Percentiles rank a stretch among this genome's conserved stretches.
Evolutionary conservation across 2,797 vertebrate species (phyloP).

Genomic region (Oreochromis mossambicus): DNA sequence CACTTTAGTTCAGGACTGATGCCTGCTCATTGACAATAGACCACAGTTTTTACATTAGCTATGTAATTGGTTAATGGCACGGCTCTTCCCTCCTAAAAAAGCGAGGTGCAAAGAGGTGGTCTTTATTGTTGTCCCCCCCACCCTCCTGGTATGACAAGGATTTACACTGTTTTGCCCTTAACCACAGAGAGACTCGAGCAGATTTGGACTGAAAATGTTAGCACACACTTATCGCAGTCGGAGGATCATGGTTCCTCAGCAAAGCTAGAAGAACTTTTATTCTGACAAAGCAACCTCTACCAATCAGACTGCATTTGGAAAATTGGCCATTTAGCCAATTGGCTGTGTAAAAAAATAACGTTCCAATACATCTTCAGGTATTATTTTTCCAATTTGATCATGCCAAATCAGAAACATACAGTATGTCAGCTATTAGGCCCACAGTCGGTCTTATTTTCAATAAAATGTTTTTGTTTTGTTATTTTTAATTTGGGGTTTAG

Average conservation of each 20-base stretch:
- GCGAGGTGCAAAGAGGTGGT: slow-evolving; percentile 38
- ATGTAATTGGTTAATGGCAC: slow-evolving; percentile 58
- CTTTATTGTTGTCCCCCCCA: not conserved
- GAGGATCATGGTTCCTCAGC: slow-evolving; percentile 47
- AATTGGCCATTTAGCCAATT: slow-evolving; percentile 18
- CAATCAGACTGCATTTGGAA: not conserved
- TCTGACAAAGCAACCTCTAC: slow-evolving; percentile 33
- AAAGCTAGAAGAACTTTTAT: slow-evolving; percentile 40
- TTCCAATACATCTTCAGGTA: slow-evolving; percentile 45
- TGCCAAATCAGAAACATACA: slow-evolving; percentile 44
- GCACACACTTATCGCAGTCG: slow-evolving; percentile 65
- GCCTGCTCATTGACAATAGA: slow-evolving; percentile 54
- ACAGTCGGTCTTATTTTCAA: slow-evolving; percentile 10
- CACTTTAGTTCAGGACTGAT: slow-evolving; percentile 79
- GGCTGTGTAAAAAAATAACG: slow-evolving; percentile 30
- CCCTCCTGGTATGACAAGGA: slow-evolving; percentile 41
- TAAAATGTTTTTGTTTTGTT: not conserved
- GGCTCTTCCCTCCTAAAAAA: slow-evolving; percentile 66
- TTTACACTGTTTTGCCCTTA: slow-evolving; percentile 42
- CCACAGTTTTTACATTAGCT: slow-evolving; percentile 50
- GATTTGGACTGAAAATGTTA: slow-evolving; percentile 57
- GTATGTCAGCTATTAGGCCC: slow-evolving; percentile 12
- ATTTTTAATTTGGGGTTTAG: slow-evolving; percentile 31
- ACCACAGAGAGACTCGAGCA: slow-evolving; percentile 32
- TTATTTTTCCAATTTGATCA: slow-evolving; percentile 45